A percentile compares a stretch with the other conserved stretches of the same genome.
Evolutionary conservation across 2,888 invertebrate species (phyloP).

Genomic region (Cantharis flavilabris): DNA sequence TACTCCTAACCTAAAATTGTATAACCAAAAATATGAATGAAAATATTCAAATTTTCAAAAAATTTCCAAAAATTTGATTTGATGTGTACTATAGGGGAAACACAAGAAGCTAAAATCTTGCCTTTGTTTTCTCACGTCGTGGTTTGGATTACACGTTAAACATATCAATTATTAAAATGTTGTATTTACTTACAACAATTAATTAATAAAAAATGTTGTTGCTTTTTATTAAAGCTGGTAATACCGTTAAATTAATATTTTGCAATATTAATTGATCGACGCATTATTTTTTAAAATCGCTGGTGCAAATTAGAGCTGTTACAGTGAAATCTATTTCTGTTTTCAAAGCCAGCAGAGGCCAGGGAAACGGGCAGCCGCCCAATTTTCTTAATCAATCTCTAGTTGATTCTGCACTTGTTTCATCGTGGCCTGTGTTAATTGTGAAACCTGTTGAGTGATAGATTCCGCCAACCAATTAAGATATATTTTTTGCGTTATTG

Average conservation of each 20-base stretch:
- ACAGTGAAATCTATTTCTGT: conserved; percentile 25
- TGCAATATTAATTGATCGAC: background rate
- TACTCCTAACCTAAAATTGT: background rate
- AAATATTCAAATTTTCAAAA: no score
- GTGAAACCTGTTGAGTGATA: conserved; percentile 44
- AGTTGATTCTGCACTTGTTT: conserved; percentile 35
- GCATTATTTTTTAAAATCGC: background rate
- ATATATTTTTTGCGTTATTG: background rate
- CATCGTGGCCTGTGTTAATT: conserved; percentile 38
- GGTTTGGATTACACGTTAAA: background rate
- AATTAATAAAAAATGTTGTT: no score
- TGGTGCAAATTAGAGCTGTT: background rate
- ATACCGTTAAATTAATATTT: background rate
- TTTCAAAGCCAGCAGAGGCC: conserved; percentile 29
- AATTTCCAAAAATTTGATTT: background rate
- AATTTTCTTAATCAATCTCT: conserved; percentile 34
- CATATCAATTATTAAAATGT: no score
- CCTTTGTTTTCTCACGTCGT: background rate
- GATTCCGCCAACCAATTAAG: conserved; percentile 15
- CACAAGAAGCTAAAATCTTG: background rate
- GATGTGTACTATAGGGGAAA: no score
- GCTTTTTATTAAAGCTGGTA: background rate
- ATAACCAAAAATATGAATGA: background rate
- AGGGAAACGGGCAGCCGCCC: conserved; percentile 33
- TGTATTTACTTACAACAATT: no score